A percentile compares a stretch with the other conserved stretches of the same genome.
Evolutionary conservation across 2,113 vertebrate species (phyloP).

Genomic region (Tapirus terrestris): DNA sequence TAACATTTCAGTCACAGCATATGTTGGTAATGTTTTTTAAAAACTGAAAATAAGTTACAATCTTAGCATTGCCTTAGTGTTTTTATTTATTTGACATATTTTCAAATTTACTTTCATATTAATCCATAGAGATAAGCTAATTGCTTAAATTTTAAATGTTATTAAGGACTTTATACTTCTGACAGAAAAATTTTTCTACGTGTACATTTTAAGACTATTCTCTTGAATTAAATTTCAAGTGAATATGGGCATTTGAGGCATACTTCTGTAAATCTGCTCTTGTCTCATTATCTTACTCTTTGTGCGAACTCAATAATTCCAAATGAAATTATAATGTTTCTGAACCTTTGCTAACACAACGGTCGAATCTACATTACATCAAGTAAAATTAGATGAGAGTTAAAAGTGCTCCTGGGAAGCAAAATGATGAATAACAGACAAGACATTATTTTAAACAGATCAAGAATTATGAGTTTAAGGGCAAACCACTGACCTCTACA

Average conservation of each 20-base stretch:
- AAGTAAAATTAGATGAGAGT: constrained; percentile 13
- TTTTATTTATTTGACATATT: neutral
- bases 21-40: neutral
- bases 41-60: neutral
- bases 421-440: constrained; percentile 42
- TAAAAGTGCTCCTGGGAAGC: neutral
- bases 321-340: constrained; percentile 21
- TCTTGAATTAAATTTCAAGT: neutral
- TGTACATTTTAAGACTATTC: neutral
- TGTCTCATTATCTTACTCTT: neutral
- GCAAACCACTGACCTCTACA: constrained; percentile 49
- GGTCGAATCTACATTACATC: neutral
- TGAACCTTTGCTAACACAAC: neutral
- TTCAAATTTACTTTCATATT: neutral
- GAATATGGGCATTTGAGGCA: neutral
- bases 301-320: neutral
- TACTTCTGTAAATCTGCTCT: neutral
- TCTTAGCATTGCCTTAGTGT: neutral
- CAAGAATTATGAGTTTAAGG: constrained; percentile 63
- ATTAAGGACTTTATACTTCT: neutral
- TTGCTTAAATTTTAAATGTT: neutral
- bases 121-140: neutral
- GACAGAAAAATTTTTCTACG: neutral
- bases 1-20: neutral
- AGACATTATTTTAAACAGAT: constrained; percentile 63